Conservation (phyloP, 1,140 invertebrate genomes). For the Drosophila tsacasi region DNA sequence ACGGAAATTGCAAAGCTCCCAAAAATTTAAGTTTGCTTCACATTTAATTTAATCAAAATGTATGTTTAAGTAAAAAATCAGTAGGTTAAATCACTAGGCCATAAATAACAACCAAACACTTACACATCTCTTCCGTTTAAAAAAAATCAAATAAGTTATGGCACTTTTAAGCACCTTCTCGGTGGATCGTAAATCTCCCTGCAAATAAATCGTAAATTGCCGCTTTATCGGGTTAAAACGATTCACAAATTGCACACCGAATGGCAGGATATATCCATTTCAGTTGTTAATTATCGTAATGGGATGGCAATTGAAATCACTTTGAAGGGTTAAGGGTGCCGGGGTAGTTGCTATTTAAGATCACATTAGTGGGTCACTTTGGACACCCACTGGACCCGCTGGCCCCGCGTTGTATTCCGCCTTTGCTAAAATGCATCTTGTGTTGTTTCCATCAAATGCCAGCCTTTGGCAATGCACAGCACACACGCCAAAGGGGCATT, state of each 20-base stretch:
- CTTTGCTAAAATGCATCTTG: conserved; percentile 51
- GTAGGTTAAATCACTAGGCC: neutral
- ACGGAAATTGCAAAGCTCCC: conserved; percentile 3
- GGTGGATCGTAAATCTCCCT: neutral
- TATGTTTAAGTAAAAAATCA: neutral
- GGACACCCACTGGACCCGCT: neutral
- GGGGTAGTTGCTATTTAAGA: conserved; percentile 12
- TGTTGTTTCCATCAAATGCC: conserved; percentile 59
- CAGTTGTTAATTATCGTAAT: conserved; percentile 9
- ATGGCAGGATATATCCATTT: neutral
- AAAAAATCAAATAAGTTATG: conserved; percentile 4
- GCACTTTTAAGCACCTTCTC: conserved; percentile 13
- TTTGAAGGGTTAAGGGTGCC: neutral
- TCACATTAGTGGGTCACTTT: conserved; percentile 30
- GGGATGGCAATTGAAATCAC: conserved; percentile 25
- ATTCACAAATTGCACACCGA: conserved; percentile 1
- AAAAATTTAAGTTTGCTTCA: neutral
- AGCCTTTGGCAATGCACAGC: conserved; percentile 36
- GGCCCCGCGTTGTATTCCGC: neutral
- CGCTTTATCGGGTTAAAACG: conserved; percentile 6
- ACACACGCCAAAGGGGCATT: conserved; percentile 72
- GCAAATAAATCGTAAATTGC: conserved; percentile 11
- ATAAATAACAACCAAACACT: conserved; percentile 3
- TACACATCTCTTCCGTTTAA: neutral
- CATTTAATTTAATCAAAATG: neutral